Base-by-base conservation (phyloP, 2,888 invertebrate genomes). In the Apotomis capreana region DNA sequence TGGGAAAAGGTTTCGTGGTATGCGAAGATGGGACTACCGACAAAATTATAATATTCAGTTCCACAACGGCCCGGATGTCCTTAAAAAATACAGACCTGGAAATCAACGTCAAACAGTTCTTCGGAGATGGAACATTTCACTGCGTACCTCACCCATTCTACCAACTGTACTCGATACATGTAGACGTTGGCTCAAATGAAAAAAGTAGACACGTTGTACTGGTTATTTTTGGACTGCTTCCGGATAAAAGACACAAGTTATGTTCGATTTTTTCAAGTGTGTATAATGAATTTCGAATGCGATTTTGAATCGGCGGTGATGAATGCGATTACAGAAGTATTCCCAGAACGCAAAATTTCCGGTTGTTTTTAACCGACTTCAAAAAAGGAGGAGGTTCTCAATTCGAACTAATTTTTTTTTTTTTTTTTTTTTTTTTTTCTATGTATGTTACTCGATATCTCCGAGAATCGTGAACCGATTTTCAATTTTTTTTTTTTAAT, bases 1-100 rank as follows among this genome's bases (percentile, higher is more conserved):
- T 73, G 49, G 62, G 68, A 61, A 68, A 70, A 55, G 44, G 68
- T 64, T 60, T 69, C 15, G 46, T 69, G n/a, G 51, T 68, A 54
- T 68, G 63, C 54, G 63, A 69, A 69, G 65, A 73, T 65, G 73
- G 73, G 10, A 68, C 64, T 52, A 69, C 37, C 37, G 26, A 64
- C 52, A 68, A 65, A 69, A 73, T 64, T 46, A 69, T 73, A n/a
- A 51, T 73, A 55, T 69, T 69, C 58, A 55, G 59, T 70, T 70
- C 70, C 46, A 63, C 61, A 62, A 67, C 73, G 44, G 62, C 58
- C 69, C 65, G 58, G 52, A 69, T 73, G 68, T 72, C 58, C 44
- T 44, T 60, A 12, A 3, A 49, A 61, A 61, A 61, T 49, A 26
- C 61, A 61, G 61, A 49, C 46, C 49, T 49, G 49, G 15, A 46